Evolutionary conservation across 2,113 vertebrate species (phyloP), one percentile per base, ranked within the genome.

Genomic region (Nothobranchius furzeri): DNA sequence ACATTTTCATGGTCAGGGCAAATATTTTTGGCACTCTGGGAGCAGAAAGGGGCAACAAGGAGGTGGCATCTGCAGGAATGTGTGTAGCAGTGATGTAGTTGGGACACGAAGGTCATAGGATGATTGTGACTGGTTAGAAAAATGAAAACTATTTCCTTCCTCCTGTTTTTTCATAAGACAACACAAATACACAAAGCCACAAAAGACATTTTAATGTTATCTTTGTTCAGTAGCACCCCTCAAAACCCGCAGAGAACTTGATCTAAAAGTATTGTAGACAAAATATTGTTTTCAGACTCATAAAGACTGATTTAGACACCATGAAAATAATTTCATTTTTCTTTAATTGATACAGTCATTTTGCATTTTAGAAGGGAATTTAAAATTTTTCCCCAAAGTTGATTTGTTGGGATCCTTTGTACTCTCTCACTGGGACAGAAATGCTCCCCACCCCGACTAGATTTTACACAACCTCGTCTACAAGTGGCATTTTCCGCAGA

Each of bases 391-490:
- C 8, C 30, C 48, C n/a, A 50, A 50, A 49, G 15, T 7, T n/a
- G n/a, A 50, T 17, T 5, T 20, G 9, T 9, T 8, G 10, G 1
- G 14, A 3, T 42, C 5, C 46, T 30, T 30, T 14, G 46, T 6
- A 47, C 47, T 67, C 43, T 51, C 0, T 48, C 46, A 30, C 49
- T 60, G 42, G 12, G 17, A 59, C 13, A 49, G 9, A 61, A 37
- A 20, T 65, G 35, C 17, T 46, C 9, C 17, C 51, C 24, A 62
- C 43, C 37, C 53, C 57, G 35, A 40, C 2, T 70, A 57, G 46
- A 52, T 55, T 76, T 60, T 49, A 36, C 10, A 50, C 7, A 36
- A 12, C 47, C 8, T 68, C 40, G 13, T 66, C 57, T 73, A 58
- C 50, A 59, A 40, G 64, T 73, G 58, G 51, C 50, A 30, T 49